Conservation (phyloP, 2,113 vertebrate genomes). For the Craseonycteris thonglongyai region DNA sequence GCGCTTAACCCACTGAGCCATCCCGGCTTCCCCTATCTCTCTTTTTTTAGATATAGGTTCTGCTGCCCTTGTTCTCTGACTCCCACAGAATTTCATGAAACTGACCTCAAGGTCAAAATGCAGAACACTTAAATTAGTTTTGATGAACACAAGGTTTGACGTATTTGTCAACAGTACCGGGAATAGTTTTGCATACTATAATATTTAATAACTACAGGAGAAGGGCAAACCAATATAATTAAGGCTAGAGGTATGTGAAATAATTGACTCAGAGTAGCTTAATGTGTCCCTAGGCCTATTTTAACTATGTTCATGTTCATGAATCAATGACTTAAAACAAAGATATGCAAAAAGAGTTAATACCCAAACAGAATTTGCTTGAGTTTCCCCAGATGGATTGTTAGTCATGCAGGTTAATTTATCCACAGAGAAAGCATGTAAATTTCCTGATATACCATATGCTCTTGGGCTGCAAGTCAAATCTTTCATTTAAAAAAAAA, state of each 20-base stretch:
- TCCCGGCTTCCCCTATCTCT: too few species aligned
- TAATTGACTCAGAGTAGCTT: constrained; percentile 45
- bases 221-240: constrained; percentile 54
- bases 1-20: too few species aligned
- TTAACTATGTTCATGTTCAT: constrained; percentile 16
- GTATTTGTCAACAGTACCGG: constrained; percentile 61
- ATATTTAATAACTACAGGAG: constrained; percentile 48
- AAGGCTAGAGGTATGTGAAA: constrained; percentile 35
- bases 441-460: background rate
- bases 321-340: constrained; percentile 19
- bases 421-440: background rate
- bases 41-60: background rate
- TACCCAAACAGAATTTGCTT: constrained; percentile 2
- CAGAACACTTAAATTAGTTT: constrained; percentile 21
- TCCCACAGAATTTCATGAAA: background rate
- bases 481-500: constrained; percentile 37
- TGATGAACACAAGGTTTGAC: constrained; percentile 46
- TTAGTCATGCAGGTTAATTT: background rate
- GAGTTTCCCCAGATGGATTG: background rate
- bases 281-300: constrained; percentile 33
- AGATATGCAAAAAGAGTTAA: background rate
- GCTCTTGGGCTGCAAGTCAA: background rate
- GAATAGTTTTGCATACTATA: constrained; percentile 54
- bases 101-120: background rate
- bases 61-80: constrained; percentile 11